Percentiles rank a stretch among this genome's conserved stretches.
Conservation (phyloP, 2,113 vertebrate genomes). For the Calypte anna region DNA sequence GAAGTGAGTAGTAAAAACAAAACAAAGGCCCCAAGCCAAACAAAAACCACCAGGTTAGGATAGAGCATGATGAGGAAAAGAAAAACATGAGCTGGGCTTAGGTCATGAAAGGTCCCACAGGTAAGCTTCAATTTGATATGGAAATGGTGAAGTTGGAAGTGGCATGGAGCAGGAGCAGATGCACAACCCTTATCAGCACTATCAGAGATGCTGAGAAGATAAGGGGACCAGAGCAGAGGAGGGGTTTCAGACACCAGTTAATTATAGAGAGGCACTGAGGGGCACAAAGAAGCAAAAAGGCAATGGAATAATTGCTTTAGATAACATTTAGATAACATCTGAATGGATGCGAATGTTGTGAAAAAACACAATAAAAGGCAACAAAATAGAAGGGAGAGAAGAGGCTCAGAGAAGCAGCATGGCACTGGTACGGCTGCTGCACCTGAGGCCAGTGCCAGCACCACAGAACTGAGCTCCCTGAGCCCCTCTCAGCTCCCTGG, state of each 20-base stretch:
- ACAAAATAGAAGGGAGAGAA: background rate
- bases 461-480: accelerated
- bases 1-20: background rate
- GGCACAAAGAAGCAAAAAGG: background rate
- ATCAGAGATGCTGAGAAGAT: background rate
- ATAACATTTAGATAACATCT: background rate
- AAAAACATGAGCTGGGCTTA: background rate
- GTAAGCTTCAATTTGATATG: background rate
- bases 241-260: background rate
- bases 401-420: background rate
- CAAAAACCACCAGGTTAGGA: background rate
- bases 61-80: background rate
- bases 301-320: background rate
- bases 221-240: background rate
- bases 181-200: background rate
- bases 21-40: background rate
- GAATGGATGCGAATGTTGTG: background rate
- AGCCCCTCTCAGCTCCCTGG: background rate
- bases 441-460: background rate
- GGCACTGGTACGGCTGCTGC: accelerated
- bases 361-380: background rate
- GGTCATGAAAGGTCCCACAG: background rate
- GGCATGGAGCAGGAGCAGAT: background rate
- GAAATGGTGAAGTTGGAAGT: background rate
- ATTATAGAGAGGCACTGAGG: background rate